These are phyloP conservation scores for Alloscopus bannaensis DNA, from an alignment of 2,888 invertebrate species.

Conservation along the genomic window DNA sequence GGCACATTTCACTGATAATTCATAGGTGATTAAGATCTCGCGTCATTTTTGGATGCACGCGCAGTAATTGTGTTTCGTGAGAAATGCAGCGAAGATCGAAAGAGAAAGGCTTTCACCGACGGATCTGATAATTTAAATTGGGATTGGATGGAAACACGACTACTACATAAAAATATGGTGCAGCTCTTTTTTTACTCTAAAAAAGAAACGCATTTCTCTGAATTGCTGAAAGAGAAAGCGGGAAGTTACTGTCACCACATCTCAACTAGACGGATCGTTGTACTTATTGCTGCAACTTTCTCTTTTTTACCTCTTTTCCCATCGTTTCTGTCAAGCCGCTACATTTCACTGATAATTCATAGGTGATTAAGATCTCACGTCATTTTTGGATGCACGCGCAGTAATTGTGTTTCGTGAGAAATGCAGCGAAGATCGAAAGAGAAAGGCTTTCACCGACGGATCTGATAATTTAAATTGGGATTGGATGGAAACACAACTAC, in stretches of 20 bases:
- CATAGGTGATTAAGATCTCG: constrained; percentile 44
- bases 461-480: neutral
- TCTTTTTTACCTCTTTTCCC: constrained; percentile 20
- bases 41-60: neutral
- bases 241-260: constrained; percentile 28
- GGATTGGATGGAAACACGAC: neutral
- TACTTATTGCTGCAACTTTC: constrained; percentile 21
- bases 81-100: neutral
- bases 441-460: no score
- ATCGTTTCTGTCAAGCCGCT: constrained; percentile 25
- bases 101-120: no score
- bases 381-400: neutral
- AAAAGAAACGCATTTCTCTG: neutral
- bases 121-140: neutral
- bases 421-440: no score
- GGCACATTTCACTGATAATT: constrained; percentile 38
- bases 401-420: neutral
- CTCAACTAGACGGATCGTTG: constrained; percentile 22
- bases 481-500: neutral
- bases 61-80: neutral
- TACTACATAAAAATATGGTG: neutral
- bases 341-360: constrained; percentile 44
- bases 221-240: neutral
- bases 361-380: constrained; percentile 38
- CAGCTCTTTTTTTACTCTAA: neutral